Conservation (phyloP, 2,113 vertebrate genomes). For the Neomonachus schauinslandi region DNA sequence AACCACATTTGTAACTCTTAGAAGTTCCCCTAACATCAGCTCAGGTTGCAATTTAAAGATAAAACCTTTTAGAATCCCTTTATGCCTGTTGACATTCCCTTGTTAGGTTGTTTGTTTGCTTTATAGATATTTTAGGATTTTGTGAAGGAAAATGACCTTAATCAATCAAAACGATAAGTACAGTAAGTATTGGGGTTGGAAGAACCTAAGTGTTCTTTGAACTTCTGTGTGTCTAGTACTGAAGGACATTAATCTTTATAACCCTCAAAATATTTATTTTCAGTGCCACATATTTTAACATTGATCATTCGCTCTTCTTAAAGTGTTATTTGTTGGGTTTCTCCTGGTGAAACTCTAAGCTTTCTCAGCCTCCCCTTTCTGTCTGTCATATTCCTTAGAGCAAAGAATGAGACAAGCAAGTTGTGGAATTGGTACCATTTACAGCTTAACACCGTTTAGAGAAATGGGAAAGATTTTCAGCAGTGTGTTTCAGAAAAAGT, state of each 20-base stretch:
- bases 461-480: conserved; percentile 15
- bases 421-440: not conserved
- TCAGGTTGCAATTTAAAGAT: not conserved
- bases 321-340: not conserved
- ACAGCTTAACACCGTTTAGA: not conserved
- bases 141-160: not conserved
- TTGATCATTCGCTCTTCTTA: not conserved
- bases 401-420: not conserved
- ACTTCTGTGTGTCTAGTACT: not conserved
- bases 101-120: not conserved
- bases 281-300: not conserved
- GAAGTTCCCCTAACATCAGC: not conserved
- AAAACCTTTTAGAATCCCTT: not conserved
- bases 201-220: not conserved
- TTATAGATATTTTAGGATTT: conserved; percentile 28
- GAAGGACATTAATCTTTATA: not conserved
- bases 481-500: not conserved
- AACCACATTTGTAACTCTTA: not conserved
- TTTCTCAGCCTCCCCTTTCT: not conserved
- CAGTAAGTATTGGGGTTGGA: not conserved
- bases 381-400: not conserved
- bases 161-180: not conserved
- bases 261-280: not conserved
- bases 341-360: not conserved
- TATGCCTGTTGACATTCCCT: not conserved